Conservation (phyloP, 2,113 vertebrate species). For the Stigmatopora argus region DNA sequence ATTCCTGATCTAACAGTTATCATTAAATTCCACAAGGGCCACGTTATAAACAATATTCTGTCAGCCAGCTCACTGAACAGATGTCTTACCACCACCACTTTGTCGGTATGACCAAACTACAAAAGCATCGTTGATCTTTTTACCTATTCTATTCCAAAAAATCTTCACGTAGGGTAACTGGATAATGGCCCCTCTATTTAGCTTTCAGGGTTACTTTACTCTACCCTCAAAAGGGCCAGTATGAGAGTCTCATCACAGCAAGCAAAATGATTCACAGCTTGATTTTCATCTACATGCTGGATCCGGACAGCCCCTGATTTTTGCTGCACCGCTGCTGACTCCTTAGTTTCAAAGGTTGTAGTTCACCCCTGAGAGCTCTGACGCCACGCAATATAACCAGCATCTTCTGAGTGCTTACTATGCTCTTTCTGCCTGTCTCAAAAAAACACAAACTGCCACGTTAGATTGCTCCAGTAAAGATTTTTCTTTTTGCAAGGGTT, state of each 20-base stretch:
- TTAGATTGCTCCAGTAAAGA: slow-evolving; percentile 55
- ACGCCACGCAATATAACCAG: slow-evolving; percentile 55
- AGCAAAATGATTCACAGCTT: slow-evolving; percentile 59
- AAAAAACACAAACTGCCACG: slow-evolving; percentile 39
- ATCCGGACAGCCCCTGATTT: slow-evolving; percentile 46
- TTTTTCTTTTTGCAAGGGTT: slow-evolving; percentile 37
- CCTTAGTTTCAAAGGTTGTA: slow-evolving; percentile 58
- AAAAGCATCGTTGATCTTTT: slow-evolving; percentile 24
- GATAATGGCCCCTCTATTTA: slow-evolving; percentile 51
- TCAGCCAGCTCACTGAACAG: background rate
- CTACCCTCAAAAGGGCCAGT: slow-evolving; percentile 51
- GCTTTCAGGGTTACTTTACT: slow-evolving; percentile 51
- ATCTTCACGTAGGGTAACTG: slow-evolving; percentile 25
- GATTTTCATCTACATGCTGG: slow-evolving; percentile 52
- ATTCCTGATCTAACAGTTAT: slow-evolving; percentile 21
- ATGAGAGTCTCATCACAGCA: slow-evolving; percentile 64
- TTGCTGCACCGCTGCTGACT: slow-evolving; percentile 63
- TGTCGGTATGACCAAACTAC: slow-evolving; percentile 11
- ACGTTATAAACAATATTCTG: slow-evolving; percentile 28
- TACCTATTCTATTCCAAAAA: slow-evolving; percentile 33
- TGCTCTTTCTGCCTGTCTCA: slow-evolving; percentile 45
- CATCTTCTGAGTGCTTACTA: slow-evolving; percentile 59
- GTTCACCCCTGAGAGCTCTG: slow-evolving; percentile 64
- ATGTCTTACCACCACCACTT: background rate
- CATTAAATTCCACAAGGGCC: slow-evolving; percentile 13